Percentiles rank a stretch among this genome's conserved stretches.
Conservation (phyloP, 2,888 invertebrate genomes). For the Herminia tarsipennalis region DNA sequence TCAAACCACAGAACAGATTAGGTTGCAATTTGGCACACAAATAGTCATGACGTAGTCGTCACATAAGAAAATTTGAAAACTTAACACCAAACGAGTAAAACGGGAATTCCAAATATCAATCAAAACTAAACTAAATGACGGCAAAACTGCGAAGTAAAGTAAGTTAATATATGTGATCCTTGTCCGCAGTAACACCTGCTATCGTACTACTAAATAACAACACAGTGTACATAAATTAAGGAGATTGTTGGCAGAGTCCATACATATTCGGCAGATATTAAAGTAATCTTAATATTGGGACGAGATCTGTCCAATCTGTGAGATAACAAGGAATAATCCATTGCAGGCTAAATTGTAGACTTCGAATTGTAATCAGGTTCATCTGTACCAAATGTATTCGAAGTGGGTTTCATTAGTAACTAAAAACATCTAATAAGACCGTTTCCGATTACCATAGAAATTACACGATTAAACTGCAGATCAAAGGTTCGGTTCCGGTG, state of each 20-base stretch:
- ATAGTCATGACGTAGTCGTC: too few species aligned
- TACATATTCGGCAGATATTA: background rate
- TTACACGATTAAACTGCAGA: constrained; percentile 30
- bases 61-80: too few species aligned
- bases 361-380: background rate
- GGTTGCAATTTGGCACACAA: too few species aligned
- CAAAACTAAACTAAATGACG: too few species aligned
- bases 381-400: background rate
- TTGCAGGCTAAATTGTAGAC: background rate
- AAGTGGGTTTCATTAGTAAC: constrained; percentile 22
- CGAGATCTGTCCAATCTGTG: background rate
- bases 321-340: background rate
- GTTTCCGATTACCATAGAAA: constrained; percentile 40
- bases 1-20: too few species aligned
- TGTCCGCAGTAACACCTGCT: background rate
- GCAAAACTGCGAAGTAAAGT: too few species aligned
- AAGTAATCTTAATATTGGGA: background rate
- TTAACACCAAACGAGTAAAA: too few species aligned
- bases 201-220: background rate
- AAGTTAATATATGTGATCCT: too few species aligned
- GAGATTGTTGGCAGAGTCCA: background rate
- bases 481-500: constrained; percentile 26
- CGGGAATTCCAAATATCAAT: too few species aligned
- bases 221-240: constrained; percentile 7
- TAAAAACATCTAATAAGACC: constrained; percentile 30